These are phyloP conservation scores for Trachelus tabidus DNA, from an alignment of 2,888 invertebrate species.

Conservation along the genomic window DNA sequence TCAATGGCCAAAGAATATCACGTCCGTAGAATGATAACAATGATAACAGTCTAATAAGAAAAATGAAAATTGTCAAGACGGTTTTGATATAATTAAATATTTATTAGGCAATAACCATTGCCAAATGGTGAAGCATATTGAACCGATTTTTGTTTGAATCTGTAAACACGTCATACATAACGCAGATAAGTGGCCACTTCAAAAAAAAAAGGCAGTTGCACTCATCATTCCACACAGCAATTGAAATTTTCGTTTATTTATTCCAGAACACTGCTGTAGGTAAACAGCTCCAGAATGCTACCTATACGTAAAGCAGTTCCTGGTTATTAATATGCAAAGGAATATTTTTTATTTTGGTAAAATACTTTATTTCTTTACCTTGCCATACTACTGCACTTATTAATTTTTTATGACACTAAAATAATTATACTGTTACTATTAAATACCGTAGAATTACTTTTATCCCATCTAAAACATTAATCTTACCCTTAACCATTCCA, in stretches of 20 bases:
- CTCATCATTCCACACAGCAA: conserved; percentile 6
- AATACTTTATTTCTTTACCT: not conserved
- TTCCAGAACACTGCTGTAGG: not conserved
- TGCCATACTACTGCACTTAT: not conserved
- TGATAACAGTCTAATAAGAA: not conserved
- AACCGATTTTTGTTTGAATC: not conserved
- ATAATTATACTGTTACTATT: not conserved
- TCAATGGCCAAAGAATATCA: not conserved
- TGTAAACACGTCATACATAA: not conserved
- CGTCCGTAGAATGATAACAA: not conserved
- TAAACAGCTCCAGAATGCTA: not conserved
- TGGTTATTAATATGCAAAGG: not conserved
- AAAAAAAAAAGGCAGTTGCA: not conserved
- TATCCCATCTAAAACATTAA: not conserved
- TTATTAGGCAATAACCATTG: not conserved
- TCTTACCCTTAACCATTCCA: not conserved
- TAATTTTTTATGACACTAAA: not conserved
- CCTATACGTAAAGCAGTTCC: not conserved
- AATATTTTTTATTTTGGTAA: not conserved
- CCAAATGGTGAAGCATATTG: not conserved
- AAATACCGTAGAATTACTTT: not conserved
- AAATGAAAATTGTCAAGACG: not conserved
- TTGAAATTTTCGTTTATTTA: conserved; percentile 4
- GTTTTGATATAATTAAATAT: not conserved
- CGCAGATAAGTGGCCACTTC: not conserved